Evolutionary conservation across 1,140 invertebrate species (phyloP).

Genomic region (Ceratitis capitata): DNA sequence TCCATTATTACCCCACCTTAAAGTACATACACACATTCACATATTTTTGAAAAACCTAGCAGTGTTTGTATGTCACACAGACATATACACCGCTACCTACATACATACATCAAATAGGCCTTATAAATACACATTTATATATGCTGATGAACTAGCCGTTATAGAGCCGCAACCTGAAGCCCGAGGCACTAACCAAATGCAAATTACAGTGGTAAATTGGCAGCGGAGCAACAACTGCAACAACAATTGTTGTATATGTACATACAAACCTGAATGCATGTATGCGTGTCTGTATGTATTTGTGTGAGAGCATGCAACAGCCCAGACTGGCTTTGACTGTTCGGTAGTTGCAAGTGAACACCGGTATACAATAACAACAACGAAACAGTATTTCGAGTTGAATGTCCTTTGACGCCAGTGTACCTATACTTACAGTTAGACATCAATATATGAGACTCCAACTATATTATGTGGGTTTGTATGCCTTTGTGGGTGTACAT

Average conservation of each 20-base stretch:
- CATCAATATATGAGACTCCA: neutral
- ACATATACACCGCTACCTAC: no score
- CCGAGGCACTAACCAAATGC: neutral
- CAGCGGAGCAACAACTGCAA: neutral
- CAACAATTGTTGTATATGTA: neutral
- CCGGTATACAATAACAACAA: neutral
- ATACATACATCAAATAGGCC: no score
- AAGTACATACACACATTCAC: no score
- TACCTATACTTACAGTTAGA: neutral
- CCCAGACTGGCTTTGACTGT: neutral
- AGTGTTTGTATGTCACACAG: no score
- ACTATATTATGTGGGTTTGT: neutral
- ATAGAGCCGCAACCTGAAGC: neutral
- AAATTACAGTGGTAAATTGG: conserved; percentile 14
- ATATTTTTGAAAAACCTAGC: no score
- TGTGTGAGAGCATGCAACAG: neutral
- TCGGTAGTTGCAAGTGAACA: neutral
- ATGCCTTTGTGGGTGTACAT: neutral
- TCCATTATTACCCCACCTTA: no score
- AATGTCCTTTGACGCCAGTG: neutral
- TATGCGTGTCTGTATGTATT: neutral
- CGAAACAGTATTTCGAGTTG: neutral
- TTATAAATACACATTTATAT: no score
- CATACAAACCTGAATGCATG: neutral
- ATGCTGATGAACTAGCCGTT: neutral